Evolutionary conservation across 2,113 vertebrate genomes (phyloP).

Genomic region (Lutjanus erythropterus): DNA sequence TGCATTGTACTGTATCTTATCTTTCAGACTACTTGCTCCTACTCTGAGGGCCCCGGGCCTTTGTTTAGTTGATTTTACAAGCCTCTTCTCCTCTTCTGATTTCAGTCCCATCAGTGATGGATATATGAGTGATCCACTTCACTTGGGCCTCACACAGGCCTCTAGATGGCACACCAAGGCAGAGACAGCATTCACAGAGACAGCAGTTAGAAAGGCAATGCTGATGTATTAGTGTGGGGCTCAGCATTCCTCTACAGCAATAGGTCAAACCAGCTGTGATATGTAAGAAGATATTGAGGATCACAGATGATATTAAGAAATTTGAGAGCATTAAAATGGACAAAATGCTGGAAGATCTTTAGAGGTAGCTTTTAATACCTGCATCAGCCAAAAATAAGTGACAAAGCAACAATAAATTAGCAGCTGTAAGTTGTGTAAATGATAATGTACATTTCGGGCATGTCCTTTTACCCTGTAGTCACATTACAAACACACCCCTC

Average conservation of each 20-base stretch:
- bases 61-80: slow-evolving; percentile 5
- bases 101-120: slow-evolving; percentile 32
- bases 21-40: background rate
- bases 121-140: slow-evolving; percentile 53
- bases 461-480: slow-evolving; percentile 12
- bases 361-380: background rate
- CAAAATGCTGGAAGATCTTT: background rate
- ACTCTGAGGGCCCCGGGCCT: background rate
- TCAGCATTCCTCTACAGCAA: slow-evolving; percentile 58
- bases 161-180: slow-evolving; percentile 85
- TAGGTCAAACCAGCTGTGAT: slow-evolving; percentile 43
- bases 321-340: slow-evolving; percentile 19
- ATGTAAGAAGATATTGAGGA: slow-evolving; percentile 23
- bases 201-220: slow-evolving; percentile 25
- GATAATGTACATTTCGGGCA: background rate
- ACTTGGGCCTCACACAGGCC: slow-evolving; percentile 66
- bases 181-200: slow-evolving; percentile 66
- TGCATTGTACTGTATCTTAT: background rate
- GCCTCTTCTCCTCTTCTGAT: background rate
- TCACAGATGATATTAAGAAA: slow-evolving; percentile 38
- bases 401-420: background rate
- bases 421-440: background rate
- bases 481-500: slow-evolving; percentile 8
- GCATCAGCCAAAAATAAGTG: background rate
- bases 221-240: slow-evolving; percentile 50